A percentile compares a stretch with the other conserved stretches of the same genome.
These are phyloP conservation scores for Scalopus aquaticus DNA, from an alignment of 2,113 vertebrate genomes.

Conservation along the genomic window DNA sequence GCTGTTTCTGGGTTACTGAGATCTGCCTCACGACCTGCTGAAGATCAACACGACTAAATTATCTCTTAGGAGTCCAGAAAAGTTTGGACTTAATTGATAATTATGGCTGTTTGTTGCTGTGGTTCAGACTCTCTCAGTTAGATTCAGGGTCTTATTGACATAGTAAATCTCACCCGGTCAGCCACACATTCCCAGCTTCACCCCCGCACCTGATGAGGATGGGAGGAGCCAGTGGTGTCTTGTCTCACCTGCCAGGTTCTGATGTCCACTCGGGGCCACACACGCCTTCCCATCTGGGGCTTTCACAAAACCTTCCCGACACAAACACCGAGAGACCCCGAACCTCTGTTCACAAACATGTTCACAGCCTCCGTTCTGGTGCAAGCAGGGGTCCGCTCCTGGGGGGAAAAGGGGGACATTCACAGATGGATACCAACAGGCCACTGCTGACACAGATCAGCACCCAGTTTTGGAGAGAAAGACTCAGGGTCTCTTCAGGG, in stretches of 20 bases:
- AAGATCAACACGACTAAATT: not conserved
- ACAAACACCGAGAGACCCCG: constrained; percentile 86
- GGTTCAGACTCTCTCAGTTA: not conserved
- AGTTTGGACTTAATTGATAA: not conserved
- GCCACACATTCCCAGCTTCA: not conserved
- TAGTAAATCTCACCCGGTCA: not conserved
- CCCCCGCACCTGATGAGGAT: not conserved
- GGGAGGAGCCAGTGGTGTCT: not conserved
- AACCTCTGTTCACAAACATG: constrained; percentile 90
- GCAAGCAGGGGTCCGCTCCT: constrained; percentile 89
- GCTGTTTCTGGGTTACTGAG: constrained; percentile 63
- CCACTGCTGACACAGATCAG: not conserved
- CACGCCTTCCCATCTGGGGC: constrained; percentile 85
- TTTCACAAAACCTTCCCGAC: constrained; percentile 82
- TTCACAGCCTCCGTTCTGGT: constrained; percentile 90
- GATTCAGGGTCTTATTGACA: not conserved
- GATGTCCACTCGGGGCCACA: constrained; percentile 42
- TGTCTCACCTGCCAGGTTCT: constrained; percentile 79
- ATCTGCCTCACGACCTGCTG: constrained; percentile 65
- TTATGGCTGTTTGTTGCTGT: not conserved
- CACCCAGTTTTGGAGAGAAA: not conserved
- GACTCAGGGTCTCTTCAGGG: not conserved
- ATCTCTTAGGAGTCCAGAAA: not conserved
- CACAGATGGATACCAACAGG: not conserved
- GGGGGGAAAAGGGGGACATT: not conserved